Base-by-base conservation (phyloP, 2,113 vertebrate genomes). In the Poeciliopsis occidentalis region DNA sequence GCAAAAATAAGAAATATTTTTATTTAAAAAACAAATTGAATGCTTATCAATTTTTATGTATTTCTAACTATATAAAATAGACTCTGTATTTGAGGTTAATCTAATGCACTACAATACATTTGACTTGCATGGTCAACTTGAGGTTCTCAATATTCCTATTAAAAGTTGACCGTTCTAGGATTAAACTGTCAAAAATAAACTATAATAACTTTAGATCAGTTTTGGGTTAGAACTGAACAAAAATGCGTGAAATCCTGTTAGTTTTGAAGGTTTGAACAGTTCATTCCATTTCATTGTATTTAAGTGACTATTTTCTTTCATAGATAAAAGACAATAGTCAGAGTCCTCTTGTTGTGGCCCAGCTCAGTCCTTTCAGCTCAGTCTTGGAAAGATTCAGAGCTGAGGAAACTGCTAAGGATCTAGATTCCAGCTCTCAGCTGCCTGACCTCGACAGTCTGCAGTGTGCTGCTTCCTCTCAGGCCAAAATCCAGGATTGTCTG, bases 341-440 rank as follows among this genome's bases (percentile, higher is more conserved):
- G 19, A 62, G n/a, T 19, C 44, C 51, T 60, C 19, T 61, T 63
- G 61, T 68, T 73, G 64, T 32, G 13, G 44, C 60, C 4, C 60
- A 75, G 26, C 1, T 60, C 34, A 37, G 60, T 27, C 44, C 15
- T 29, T 34, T 37, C 34, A 37, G 34, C 65, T 34, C 65, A 87
- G 86, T 88, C 67, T 29, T 37, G 73, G 83, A 82, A 82, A 60
- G 82, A 78, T 64, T 79, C 79, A 26, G 65, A 77, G 63, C 8
- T 3, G 66, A 68, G 39, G 44, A 30, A 13, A 68, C 54, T 75
- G 65, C 65, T 19, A 77, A 74, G 72, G 89, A 89, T 91, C 83
- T 77, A 69, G 69, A 31, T 61, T 61, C 37, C 65, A 69, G 62
- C 17, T 67, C 71, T 26, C 60, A 66, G 39, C 64, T 62, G 27